Base-by-base conservation (phyloP, 2,113 vertebrate species). In the Myanophis thanlyinensis region DNA sequence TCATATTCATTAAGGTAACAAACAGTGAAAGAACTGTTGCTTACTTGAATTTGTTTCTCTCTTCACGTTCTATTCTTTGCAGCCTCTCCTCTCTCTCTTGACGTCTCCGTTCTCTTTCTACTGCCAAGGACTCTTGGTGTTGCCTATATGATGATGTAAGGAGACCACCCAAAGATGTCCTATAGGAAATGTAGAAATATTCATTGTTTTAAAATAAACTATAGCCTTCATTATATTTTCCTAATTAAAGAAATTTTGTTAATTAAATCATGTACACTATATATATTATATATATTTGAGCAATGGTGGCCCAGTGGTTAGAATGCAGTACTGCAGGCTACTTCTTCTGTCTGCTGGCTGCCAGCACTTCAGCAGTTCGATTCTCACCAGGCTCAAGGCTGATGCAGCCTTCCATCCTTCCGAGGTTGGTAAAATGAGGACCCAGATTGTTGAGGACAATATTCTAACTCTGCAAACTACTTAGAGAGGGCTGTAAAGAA, bases 1-100 rank as follows among this genome's bases (percentile, higher is more conserved):
- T 90, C 88, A 90, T 0, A 47, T 80, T 44, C 40, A 44, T 54
- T 87, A 95, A 92, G 93, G 27, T 5, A 94, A 95, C 4, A 94
- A 4, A 93, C 0, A 3, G 13, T 90, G 1, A 92, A 53, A 2
- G 47, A 93, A 94, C 51, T 2, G 40, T 51, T 35, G 22, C 98
- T 97, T 97, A 99, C 99, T 98, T 99, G 97, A 99, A 99, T 95
- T 98, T 98, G 97, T 98, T 99, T 94, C 99, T 98, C 96, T 99
- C 99, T 95, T 99, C 99, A 56, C 98, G 98, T 95, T 99, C 99
- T 94, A 99, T 99, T 93, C 98, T 98, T 97, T 99, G 99, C 96
- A 99, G 96, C n/a, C 99, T 98, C 92, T 99, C 99, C 90, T 99
- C 99, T 97, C 99, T 98, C 96, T 99, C 99, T 93, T 97, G 97